A percentile compares a stretch with the other conserved stretches of the same genome.
These are phyloP conservation scores for Zaprionus vittiger DNA, from an alignment of 1,140 invertebrate genomes.

Conservation along the genomic window DNA sequence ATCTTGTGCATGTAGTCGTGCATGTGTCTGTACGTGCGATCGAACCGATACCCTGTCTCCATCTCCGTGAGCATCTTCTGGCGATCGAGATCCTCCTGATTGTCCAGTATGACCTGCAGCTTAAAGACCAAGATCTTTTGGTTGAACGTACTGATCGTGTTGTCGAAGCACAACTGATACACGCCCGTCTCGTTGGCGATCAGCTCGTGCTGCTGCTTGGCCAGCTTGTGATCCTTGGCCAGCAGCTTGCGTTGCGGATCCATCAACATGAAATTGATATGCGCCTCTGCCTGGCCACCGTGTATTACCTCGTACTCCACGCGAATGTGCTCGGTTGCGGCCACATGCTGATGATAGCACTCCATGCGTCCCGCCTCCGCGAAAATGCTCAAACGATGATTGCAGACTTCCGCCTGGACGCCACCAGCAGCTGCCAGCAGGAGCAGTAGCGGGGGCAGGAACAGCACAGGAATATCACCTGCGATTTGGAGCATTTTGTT, in stretches of 20 bases:
- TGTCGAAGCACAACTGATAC: slow-evolving; percentile 93
- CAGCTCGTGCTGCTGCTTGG: slow-evolving; percentile 86
- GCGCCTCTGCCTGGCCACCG: slow-evolving; percentile 89
- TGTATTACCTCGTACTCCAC: slow-evolving; percentile 92
- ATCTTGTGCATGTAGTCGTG: slow-evolving; percentile 86
- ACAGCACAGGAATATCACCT: not conserved
- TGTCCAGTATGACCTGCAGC: slow-evolving; percentile 86
- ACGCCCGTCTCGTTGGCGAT: slow-evolving; percentile 87
- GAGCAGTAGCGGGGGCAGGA: slow-evolving; percentile 4
- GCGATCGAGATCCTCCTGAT: slow-evolving; percentile 36
- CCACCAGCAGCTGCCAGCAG: slow-evolving; percentile 21
- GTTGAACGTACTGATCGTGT: slow-evolving; percentile 91
- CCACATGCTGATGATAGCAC: slow-evolving; percentile 88
- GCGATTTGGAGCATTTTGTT: slow-evolving; percentile 58
- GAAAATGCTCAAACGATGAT: slow-evolving; percentile 88
- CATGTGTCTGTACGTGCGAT: slow-evolving; percentile 86
- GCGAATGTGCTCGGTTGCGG: slow-evolving; percentile 86
- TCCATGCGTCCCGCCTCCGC: slow-evolving; percentile 88
- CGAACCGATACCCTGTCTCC: slow-evolving; percentile 87
- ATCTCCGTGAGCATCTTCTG: slow-evolving; percentile 83
- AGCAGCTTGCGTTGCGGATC: slow-evolving; percentile 87
- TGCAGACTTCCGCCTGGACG: slow-evolving; percentile 59
- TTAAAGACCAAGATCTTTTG: slow-evolving; percentile 91
- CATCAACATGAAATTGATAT: slow-evolving; percentile 89
- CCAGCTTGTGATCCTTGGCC: slow-evolving; percentile 87